A percentile compares a stretch with the other conserved stretches of the same genome.
phyloP scores from a whole-genome alignment of 2,888 invertebrate genomes.

The Tenthredo scrophulariae region DNA sequence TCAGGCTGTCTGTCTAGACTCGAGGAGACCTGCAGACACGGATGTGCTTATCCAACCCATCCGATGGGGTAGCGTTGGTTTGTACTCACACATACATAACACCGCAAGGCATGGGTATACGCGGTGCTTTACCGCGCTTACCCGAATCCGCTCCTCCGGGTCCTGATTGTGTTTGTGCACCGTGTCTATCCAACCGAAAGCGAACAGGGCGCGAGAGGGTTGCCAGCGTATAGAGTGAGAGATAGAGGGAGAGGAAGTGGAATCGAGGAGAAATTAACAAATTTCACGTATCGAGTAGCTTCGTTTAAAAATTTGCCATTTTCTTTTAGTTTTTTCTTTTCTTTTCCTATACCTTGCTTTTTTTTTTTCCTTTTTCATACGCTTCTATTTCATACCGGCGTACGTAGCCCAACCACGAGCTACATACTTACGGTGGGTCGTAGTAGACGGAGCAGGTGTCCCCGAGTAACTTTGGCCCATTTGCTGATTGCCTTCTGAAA shows the following conservation, averaged over 20 bases:
- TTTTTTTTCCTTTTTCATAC: not conserved
- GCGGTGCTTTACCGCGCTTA: slow-evolving; percentile 32
- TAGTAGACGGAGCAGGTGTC: not conserved
- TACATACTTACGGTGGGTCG: not conserved
- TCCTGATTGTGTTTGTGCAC: slow-evolving; percentile 52
- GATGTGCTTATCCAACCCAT: slow-evolving; percentile 49
- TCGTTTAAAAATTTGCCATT: not conserved
- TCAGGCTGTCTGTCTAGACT: slow-evolving; percentile 61
- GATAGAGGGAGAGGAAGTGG: not conserved
- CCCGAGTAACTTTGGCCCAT: slow-evolving; percentile 24
- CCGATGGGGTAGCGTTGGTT: not conserved
- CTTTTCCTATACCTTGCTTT: not conserved
- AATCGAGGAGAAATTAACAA: slow-evolving; percentile 17
- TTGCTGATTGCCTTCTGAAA: slow-evolving; percentile 34
- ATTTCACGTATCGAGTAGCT: not conserved
- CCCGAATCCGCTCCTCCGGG: slow-evolving; percentile 33
- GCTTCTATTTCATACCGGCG: not conserved
- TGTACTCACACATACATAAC: slow-evolving; percentile 18
- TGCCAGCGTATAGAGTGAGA: not conserved
- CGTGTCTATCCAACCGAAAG: slow-evolving; percentile 47
- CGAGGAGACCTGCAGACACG: slow-evolving; percentile 50
- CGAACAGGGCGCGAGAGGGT: slow-evolving; percentile 25
- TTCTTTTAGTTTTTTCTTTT: not conserved
- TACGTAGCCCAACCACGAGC: not conserved
- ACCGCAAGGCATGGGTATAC: slow-evolving; percentile 3